Evolutionary conservation across 1,140 invertebrate species (phyloP).

Genomic region (Anoplophora glabripennis): DNA sequence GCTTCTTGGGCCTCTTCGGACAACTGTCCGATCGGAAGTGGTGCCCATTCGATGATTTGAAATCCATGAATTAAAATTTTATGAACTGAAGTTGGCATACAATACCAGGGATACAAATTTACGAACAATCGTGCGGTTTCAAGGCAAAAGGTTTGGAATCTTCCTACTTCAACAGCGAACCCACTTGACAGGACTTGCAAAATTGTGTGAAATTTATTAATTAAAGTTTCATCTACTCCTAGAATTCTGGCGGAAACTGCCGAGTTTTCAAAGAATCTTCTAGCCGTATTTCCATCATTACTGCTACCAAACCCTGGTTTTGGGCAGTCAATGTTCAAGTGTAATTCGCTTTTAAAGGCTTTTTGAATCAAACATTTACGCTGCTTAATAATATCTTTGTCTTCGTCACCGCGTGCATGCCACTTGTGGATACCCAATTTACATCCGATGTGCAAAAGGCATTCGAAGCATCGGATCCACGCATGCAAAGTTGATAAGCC

Average conservation of each 20-base stretch:
- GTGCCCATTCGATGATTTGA: no score
- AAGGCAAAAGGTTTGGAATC: slow-evolving; percentile 28
- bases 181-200: slow-evolving; percentile 34
- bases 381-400: slow-evolving; percentile 26
- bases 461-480: no score
- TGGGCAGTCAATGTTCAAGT: slow-evolving; percentile 42
- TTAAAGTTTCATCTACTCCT: slow-evolving; percentile 30
- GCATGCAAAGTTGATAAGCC: no score
- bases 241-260: slow-evolving; percentile 36
- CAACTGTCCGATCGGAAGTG: no score
- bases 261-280: slow-evolving; percentile 44
- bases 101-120: slow-evolving; percentile 32
- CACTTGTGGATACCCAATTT: no score
- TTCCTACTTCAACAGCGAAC: slow-evolving; percentile 29
- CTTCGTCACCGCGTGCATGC: no score
- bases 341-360: slow-evolving; percentile 36
- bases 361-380: slow-evolving; percentile 42
- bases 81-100: no score
- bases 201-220: slow-evolving; percentile 28
- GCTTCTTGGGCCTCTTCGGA: no score
- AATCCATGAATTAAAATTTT: no score
- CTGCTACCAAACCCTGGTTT: slow-evolving; percentile 43
- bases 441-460: no score
- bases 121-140: slow-evolving; percentile 34
- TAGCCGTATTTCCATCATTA: slow-evolving; percentile 46